phyloP scores from a whole-genome alignment of 35 echinoderm and acorn worm genomes.

The Ophiothrix spiculata region DNA sequence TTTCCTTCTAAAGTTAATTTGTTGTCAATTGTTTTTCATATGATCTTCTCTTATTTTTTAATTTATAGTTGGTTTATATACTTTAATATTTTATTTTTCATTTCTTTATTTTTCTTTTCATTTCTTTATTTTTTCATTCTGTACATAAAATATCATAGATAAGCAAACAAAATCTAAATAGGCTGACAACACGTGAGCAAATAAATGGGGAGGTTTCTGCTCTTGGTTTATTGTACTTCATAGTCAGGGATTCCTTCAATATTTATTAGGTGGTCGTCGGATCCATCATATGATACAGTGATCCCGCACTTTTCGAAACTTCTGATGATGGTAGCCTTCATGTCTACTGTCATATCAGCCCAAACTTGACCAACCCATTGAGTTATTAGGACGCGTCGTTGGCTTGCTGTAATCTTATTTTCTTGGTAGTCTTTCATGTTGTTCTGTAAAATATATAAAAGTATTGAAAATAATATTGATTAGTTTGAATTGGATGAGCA shows the following conservation, averaged over 20 bases:
- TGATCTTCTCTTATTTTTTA: too few species aligned
- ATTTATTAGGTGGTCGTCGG: conserved; percentile 5
- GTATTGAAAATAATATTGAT: neutral
- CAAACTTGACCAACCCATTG: conserved; percentile 5
- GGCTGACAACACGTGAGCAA: too few species aligned
- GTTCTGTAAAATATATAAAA: neutral
- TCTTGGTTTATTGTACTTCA: too few species aligned
- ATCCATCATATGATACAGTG: neutral
- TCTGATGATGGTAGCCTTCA: neutral
- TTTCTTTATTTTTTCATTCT: too few species aligned
- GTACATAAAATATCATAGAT: too few species aligned
- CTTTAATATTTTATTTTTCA: too few species aligned
- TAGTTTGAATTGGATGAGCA: neutral
- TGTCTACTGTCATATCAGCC: neutral
- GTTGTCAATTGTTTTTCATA: too few species aligned
- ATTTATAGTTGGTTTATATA: too few species aligned
- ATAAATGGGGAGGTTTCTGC: too few species aligned
- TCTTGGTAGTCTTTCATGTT: neutral
- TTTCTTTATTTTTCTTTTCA: too few species aligned
- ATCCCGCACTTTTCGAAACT: conserved; percentile 6
- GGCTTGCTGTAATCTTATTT: neutral
- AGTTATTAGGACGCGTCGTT: conserved; percentile 8
- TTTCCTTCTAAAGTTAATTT: too few species aligned
- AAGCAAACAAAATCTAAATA: too few species aligned
- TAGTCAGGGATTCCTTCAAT: neutral